A percentile compares a stretch with the other conserved stretches of the same genome.
phyloP scores from a whole-genome alignment of 53 echinoderm and acorn worm species.

The Hippasteria phrygiana region DNA sequence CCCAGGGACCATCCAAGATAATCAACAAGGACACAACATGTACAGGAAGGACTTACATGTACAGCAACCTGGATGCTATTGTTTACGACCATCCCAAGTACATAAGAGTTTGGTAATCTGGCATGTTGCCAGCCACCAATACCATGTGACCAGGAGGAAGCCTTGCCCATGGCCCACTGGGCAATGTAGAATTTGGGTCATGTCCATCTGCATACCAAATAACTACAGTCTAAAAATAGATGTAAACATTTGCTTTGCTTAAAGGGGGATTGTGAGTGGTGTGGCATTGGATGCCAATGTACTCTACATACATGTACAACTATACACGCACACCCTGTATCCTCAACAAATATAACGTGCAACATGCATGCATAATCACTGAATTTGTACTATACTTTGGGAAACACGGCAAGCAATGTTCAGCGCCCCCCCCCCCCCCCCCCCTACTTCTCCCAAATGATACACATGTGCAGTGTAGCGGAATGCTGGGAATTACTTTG shows the following conservation, averaged over 20 bases:
- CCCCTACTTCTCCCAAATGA: no score
- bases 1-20: neutral
- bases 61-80: neutral
- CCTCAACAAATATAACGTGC: no score
- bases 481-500: no score
- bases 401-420: no score
- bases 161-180: neutral
- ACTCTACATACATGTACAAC: no score
- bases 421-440: no score
- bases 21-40: neutral
- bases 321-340: no score
- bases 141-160: neutral
- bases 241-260: slow-evolving; percentile 58
- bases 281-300: no score
- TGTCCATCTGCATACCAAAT: slow-evolving; percentile 21
- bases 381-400: no score
- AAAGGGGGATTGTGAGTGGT: neutral
- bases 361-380: no score
- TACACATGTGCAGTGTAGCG: no score
- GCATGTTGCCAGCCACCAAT: neutral
- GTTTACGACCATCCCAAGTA: neutral
- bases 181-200: slow-evolving; percentile 40
- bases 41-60: neutral
- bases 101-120: neutral
- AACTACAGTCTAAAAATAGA: slow-evolving; percentile 53